Percentiles rank a stretch among this genome's conserved stretches.
Evolutionary conservation across 2,113 vertebrate genomes (phyloP).

Genomic region (Bubo bubo): DNA sequence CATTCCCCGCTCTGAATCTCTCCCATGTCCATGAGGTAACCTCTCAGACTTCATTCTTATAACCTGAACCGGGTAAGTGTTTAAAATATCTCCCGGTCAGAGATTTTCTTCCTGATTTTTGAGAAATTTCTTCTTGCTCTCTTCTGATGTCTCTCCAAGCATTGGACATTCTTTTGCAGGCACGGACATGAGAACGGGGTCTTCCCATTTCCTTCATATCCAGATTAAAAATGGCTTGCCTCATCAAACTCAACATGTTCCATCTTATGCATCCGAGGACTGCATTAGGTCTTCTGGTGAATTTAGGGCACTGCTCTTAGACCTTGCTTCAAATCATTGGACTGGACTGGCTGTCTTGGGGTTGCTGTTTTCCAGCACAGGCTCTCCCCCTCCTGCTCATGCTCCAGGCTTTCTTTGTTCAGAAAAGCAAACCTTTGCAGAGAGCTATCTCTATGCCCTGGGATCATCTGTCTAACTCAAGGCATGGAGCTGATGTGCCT

Average conservation of each 20-base stretch:
- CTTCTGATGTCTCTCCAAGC: background rate
- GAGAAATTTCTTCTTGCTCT: background rate
- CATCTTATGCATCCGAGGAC: background rate
- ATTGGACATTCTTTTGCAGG: background rate
- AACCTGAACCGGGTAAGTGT: background rate
- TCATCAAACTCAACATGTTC: background rate
- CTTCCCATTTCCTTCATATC: background rate
- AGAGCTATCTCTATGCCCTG: rapidly evolving
- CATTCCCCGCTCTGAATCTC: background rate
- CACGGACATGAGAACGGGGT: background rate
- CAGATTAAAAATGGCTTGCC: background rate
- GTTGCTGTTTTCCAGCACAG: background rate
- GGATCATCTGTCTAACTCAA: background rate
- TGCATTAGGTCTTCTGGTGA: background rate
- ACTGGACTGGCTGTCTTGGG: rapidly evolving
- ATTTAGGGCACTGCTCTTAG: background rate
- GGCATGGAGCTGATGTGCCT: background rate
- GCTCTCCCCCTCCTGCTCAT: background rate
- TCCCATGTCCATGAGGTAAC: rapidly evolving
- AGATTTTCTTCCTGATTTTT: background rate
- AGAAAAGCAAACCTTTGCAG: background rate
- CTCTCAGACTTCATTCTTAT: background rate
- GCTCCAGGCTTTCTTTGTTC: background rate
- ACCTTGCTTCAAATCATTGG: background rate
- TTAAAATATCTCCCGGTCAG: background rate